Evolutionary conservation across 2,888 invertebrate species (phyloP).

Genomic region (Orchestes rusci): DNA sequence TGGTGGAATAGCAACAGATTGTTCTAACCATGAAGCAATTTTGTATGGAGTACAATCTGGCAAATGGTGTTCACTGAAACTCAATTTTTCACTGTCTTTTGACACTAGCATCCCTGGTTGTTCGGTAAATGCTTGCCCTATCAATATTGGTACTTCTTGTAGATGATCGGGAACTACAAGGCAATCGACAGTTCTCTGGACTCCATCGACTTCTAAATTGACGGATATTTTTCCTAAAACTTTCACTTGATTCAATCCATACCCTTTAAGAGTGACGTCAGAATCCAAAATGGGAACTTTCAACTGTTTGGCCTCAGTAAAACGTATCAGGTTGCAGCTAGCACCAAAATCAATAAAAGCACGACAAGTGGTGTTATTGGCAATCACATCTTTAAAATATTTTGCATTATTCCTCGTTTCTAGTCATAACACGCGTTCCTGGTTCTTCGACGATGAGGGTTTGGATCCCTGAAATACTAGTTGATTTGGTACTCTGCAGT

Average conservation of each 20-base stretch:
- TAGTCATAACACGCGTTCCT: no score
- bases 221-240: conserved; percentile 7
- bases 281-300: neutral
- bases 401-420: no score
- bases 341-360: conserved; percentile 10
- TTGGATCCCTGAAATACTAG: no score
- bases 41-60: no score
- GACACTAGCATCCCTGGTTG: conserved; percentile 6
- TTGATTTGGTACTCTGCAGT: no score
- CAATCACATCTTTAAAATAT: conserved; percentile 5
- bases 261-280: no score
- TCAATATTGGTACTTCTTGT: conserved; percentile 15
- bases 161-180: no score
- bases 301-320: conserved; percentile 1
- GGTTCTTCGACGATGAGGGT: no score
- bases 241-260: neutral
- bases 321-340: conserved; percentile 6
- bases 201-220: conserved; percentile 11
- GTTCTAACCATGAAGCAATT: conserved; percentile 4
- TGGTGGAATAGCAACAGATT: conserved; percentile 4
- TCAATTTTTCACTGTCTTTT: conserved; percentile 9
- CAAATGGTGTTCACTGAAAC: no score
- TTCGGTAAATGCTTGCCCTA: conserved; percentile 19
- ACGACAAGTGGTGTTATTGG: neutral
- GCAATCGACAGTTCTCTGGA: conserved; percentile 3